Conservation (phyloP, 64 coral and sea anemone species). For the Hydrozoanthus tunicans region DNA sequence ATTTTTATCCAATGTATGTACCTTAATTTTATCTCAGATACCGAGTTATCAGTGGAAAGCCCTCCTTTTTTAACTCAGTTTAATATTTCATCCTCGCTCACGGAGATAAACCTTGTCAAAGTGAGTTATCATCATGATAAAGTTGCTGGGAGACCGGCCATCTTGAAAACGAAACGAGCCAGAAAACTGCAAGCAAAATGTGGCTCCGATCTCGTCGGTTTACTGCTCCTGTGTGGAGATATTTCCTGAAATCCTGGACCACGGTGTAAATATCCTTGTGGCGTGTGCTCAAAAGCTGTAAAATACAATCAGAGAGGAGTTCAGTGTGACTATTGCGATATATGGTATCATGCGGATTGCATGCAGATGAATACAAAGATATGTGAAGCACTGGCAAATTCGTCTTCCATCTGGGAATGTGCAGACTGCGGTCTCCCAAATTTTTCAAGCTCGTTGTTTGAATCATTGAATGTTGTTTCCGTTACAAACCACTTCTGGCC, state of each 20-base stretch:
- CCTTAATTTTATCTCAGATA: neutral
- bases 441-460: neutral
- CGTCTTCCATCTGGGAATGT: neutral
- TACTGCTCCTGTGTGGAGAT: neutral
- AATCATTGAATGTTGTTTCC: neutral
- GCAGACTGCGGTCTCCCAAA: neutral
- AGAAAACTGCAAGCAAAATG: neutral
- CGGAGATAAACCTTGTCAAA: neutral
- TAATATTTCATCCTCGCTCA: neutral
- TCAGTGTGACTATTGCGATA: neutral
- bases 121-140: slow-evolving; percentile 3
- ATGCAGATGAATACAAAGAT: neutral
- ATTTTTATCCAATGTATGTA: neutral
- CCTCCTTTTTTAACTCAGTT: slow-evolving; percentile 18
- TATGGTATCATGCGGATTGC: slow-evolving; percentile 3
- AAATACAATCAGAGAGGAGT: slow-evolving; percentile 1
- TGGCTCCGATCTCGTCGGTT: neutral
- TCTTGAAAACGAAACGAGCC: neutral
- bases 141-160: neutral
- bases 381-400: neutral
- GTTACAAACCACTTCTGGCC: slow-evolving; percentile 3
- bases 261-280: slow-evolving; percentile 3
- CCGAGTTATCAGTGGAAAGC: slow-evolving; percentile 5
- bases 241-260: slow-evolving; percentile 6
- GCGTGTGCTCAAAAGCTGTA: neutral